phyloP scores from a whole-genome alignment of 2,888 invertebrate genomes.

The Polylopha cassiicola region DNA sequence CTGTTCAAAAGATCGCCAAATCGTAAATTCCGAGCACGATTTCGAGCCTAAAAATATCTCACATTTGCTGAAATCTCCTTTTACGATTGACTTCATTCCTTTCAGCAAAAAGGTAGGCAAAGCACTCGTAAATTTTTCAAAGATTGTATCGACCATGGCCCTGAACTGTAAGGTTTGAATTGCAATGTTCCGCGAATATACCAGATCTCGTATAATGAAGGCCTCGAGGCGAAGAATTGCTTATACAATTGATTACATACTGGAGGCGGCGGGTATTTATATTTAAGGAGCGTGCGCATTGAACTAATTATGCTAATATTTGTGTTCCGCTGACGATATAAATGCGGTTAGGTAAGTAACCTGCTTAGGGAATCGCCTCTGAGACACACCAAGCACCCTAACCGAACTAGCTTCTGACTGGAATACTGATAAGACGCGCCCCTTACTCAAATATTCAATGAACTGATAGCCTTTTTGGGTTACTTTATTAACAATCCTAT shows the following conservation, averaged over 20 bases:
- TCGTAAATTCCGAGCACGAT: conserved; percentile 13
- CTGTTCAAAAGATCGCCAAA: conserved; percentile 5
- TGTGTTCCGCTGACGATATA: conserved; percentile 60
- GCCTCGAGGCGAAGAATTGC: conserved; percentile 29
- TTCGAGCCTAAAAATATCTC: conserved; percentile 16
- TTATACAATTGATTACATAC: conserved; percentile 35
- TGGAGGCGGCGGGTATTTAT: conserved; percentile 37
- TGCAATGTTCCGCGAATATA: conserved; percentile 15
- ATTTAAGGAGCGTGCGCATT: conserved; percentile 47
- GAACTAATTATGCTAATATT: conserved; percentile 69
- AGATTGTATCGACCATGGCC: conserved; percentile 16
- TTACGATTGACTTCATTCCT: conserved; percentile 22
- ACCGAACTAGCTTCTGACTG: conserved; percentile 61
- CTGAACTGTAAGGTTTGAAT: conserved; percentile 20
- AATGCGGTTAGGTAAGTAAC: conserved; percentile 70
- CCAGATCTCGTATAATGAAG: conserved; percentile 14
- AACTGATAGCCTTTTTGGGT: conserved; percentile 46
- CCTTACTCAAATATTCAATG: conserved; percentile 53
- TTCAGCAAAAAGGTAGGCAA: conserved; percentile 19
- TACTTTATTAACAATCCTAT: conserved; percentile 45
- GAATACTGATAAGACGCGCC: conserved; percentile 58
- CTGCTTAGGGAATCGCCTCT: conserved; percentile 67
- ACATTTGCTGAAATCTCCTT: conserved; percentile 20
- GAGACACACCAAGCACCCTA: conserved; percentile 57
- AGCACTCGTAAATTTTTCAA: conserved; percentile 15